phyloP scores from a whole-genome alignment of 2,797 vertebrate species.

The Rhinatrema bivittatum region DNA sequence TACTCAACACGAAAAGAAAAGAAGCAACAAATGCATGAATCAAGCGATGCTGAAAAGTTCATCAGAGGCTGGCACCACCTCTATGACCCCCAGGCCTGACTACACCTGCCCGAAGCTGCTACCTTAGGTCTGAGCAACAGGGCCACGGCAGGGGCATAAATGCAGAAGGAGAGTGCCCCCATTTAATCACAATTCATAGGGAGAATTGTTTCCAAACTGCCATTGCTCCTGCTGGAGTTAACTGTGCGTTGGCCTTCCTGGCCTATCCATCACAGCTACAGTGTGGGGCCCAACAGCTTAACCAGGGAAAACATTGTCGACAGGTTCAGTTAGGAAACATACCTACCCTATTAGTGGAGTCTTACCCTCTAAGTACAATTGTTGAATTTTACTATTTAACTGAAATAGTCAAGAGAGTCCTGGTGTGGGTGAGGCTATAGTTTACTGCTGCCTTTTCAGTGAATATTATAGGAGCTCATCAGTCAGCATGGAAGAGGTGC shows the following conservation, averaged over 20 bases:
- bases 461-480: too few relatives aligned
- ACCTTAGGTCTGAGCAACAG: not conserved
- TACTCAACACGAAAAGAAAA: not conserved
- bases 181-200: not conserved
- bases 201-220: not conserved
- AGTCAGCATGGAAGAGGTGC: too few relatives aligned
- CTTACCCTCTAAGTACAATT: too few relatives aligned
- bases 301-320: too few relatives aligned
- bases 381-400: too few relatives aligned
- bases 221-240: fast-evolving
- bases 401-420: too few relatives aligned
- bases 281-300: too few relatives aligned
- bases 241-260: too few relatives aligned
- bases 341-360: too few relatives aligned
- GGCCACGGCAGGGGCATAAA: not conserved
- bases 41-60: not conserved
- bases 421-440: too few relatives aligned
- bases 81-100: fast-evolving
- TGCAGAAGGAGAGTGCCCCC: not conserved
- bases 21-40: not conserved
- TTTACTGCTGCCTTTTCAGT: too few relatives aligned
- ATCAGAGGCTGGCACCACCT: not conserved
- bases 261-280: not conserved
- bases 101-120: not conserved
- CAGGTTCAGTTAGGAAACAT: too few relatives aligned